phyloP scores from a whole-genome alignment of 2,113 vertebrate species.

The Sciurus niger region DNA sequence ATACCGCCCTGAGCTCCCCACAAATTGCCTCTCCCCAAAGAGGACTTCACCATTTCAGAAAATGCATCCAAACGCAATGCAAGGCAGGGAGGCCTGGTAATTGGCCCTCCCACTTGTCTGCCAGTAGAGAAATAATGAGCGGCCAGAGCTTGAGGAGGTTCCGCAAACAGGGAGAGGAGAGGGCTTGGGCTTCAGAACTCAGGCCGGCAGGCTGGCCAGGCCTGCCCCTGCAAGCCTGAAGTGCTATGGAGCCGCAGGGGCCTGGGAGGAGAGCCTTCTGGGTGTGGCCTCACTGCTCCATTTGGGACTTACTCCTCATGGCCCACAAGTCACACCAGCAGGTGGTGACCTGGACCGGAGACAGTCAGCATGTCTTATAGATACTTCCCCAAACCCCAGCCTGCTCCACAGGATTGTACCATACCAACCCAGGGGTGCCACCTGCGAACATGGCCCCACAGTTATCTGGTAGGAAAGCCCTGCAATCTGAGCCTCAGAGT shows the following conservation, averaged over 20 bases:
- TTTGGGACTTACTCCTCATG: background rate
- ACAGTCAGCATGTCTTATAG: background rate
- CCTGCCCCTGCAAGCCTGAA: background rate
- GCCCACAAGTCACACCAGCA: background rate
- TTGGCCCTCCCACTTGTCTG: constrained; percentile 78
- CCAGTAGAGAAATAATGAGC: constrained; percentile 87
- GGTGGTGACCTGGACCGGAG: background rate
- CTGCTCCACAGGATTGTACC: fast-evolving
- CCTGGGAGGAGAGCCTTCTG: background rate
- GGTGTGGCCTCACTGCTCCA: background rate
- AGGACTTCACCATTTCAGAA: constrained; percentile 80
- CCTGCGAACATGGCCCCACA: too few species aligned
- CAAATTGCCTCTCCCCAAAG: constrained; percentile 89
- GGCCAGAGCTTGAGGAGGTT: constrained; percentile 81
- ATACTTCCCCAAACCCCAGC: background rate
- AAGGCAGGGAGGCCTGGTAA: constrained; percentile 76
- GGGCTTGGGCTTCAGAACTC: constrained; percentile 55
- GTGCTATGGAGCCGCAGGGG: background rate
- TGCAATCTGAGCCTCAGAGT: background rate
- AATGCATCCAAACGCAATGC: constrained; percentile 74
- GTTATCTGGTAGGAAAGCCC: background rate
- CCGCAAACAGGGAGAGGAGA: constrained; percentile 66
- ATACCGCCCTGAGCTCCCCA: constrained; percentile 82
- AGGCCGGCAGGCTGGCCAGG: background rate
- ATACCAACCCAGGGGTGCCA: background rate